Percentiles rank a stretch among this genome's conserved stretches.
Conservation (phyloP, 1,140 invertebrate species). For the Ectropis grisescens region DNA sequence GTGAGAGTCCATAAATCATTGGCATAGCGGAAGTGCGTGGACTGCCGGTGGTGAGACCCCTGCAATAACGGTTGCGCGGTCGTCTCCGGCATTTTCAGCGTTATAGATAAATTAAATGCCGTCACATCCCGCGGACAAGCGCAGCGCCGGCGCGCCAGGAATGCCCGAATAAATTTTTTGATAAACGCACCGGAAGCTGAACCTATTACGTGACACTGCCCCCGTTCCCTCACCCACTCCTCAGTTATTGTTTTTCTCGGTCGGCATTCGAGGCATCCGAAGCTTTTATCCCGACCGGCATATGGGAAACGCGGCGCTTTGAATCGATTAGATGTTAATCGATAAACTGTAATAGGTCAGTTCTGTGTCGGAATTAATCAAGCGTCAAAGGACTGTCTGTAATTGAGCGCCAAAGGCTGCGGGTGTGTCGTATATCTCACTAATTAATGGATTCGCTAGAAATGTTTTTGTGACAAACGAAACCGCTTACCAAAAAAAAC, state of each 20-base stretch:
- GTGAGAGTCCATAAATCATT: constrained; percentile 56
- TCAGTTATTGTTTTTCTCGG: constrained; percentile 56
- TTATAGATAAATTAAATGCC: constrained; percentile 66
- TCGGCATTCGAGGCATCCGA: constrained; percentile 44
- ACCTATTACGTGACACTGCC: constrained; percentile 58
- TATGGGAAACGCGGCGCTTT: constrained; percentile 49
- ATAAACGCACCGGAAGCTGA: constrained; percentile 57
- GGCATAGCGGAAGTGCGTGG: constrained; percentile 61
- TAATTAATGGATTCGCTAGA: constrained; percentile 66
- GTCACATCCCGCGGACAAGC: constrained; percentile 44
- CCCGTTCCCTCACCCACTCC: constrained; percentile 41
- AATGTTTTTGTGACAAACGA: constrained; percentile 52
- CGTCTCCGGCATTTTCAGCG: constrained; percentile 50
- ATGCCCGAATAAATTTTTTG: constrained; percentile 66
- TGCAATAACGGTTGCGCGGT: constrained; percentile 47
- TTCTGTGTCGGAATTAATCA: constrained; percentile 64
- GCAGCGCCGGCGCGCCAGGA: constrained; percentile 38
- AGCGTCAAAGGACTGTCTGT: constrained; percentile 55
- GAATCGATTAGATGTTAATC: constrained; percentile 56
- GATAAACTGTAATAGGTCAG: constrained; percentile 61
- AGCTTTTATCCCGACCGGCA: constrained; percentile 32
- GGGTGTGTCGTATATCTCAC: constrained; percentile 53
- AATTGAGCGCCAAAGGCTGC: constrained; percentile 44
- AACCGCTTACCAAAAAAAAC: constrained; percentile 39
- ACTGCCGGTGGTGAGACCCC: constrained; percentile 24